phyloP scores from a whole-genome alignment of 2,888 invertebrate species.

The Trissolcus brochymenae region DNA sequence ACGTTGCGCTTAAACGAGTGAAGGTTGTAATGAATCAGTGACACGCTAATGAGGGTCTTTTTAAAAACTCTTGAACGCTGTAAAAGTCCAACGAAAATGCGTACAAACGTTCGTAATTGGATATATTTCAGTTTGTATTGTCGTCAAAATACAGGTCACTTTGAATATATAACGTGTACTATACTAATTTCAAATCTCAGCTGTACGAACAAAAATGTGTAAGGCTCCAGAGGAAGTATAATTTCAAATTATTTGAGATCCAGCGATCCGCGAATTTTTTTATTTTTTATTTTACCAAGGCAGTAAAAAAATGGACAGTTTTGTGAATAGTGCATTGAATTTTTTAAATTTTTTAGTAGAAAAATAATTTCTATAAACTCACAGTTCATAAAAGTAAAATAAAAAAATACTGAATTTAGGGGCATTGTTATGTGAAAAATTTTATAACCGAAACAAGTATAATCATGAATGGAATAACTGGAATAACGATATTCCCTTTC shows the following conservation, averaged over 20 bases:
- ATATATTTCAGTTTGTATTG: constrained; percentile 39
- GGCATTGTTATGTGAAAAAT: constrained; percentile 2
- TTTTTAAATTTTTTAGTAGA: no score
- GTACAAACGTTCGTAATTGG: constrained; percentile 46
- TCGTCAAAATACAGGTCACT: constrained; percentile 32
- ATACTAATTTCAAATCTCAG: constrained; percentile 50
- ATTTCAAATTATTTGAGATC: constrained; percentile 43
- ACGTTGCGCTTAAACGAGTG: constrained; percentile 42
- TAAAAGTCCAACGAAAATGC: constrained; percentile 40
- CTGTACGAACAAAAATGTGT: constrained; percentile 30
- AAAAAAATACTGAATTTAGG: not conserved
- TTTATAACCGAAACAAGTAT: not conserved
- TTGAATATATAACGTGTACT: constrained; percentile 43
- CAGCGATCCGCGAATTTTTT: constrained; percentile 8
- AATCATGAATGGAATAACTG: constrained; percentile 19
- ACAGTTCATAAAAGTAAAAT: not conserved
- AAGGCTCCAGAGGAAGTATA: constrained; percentile 24
- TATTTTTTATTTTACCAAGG: constrained; percentile 26
- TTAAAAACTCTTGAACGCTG: constrained; percentile 12
- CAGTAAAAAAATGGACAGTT: not conserved
- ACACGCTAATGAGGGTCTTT: constrained; percentile 21
- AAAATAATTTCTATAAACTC: no score
- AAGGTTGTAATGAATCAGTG: constrained; percentile 32
- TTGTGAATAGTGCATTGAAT: not conserved
- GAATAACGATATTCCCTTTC: constrained; percentile 22